These are phyloP conservation scores for Apodemus agrarius DNA, from an alignment of 2,797 vertebrate genomes.

Conservation along the genomic window DNA sequence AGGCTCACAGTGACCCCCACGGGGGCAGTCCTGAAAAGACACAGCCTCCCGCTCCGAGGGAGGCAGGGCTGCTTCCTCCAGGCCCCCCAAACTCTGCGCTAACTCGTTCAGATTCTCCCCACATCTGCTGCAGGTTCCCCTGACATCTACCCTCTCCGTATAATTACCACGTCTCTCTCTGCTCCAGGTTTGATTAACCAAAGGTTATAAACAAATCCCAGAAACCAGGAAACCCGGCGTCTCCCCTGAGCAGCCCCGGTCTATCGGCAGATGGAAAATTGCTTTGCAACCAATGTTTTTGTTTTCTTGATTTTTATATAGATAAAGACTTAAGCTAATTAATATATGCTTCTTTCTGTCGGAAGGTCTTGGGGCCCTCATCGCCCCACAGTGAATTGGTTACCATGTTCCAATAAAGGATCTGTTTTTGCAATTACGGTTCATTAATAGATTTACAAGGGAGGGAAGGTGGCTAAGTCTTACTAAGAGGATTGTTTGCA, in stretches of 20 bases:
- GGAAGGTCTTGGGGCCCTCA: conserved; percentile 72
- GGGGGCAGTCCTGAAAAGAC: neutral
- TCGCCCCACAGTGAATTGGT: conserved; percentile 77
- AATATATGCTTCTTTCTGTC: conserved; percentile 63
- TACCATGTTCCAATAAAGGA: conserved; percentile 73
- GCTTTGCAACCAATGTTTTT: conserved; percentile 71
- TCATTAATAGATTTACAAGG: conserved; percentile 81
- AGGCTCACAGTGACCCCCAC: neutral
- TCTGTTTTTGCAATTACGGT: conserved; percentile 82
- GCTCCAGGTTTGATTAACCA: neutral
- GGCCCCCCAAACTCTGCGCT: neutral
- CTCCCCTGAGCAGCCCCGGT: neutral
- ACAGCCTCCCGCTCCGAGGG: neutral
- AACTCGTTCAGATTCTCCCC: neutral
- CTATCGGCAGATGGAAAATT: conserved; percentile 32
- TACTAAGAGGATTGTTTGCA: conserved; percentile 68
- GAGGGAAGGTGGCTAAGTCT: conserved; percentile 67
- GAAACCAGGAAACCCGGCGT: neutral
- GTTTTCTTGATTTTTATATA: conserved; percentile 71
- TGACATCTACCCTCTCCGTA: neutral
- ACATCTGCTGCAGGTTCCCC: neutral
- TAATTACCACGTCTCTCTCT: neutral
- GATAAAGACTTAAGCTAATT: conserved; percentile 82
- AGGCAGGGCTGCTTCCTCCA: neutral
- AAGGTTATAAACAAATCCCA: conserved; percentile 53